A percentile compares a stretch with the other conserved stretches of the same genome.
phyloP scores from a whole-genome alignment of 2,113 vertebrate species.

The Dendrocopos noguchii region DNA sequence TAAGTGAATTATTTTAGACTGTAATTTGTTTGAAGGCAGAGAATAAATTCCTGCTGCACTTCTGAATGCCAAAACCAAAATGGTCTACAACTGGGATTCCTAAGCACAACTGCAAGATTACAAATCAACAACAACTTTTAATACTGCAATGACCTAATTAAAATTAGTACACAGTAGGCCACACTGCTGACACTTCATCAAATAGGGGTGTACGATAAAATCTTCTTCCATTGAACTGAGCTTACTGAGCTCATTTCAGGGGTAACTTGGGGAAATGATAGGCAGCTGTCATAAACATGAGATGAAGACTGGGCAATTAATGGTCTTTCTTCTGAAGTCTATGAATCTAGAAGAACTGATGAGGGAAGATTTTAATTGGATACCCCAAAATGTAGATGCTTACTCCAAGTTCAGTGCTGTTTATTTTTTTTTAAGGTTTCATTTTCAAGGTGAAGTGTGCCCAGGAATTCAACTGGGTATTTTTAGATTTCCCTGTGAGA shows the following conservation, averaged over 20 bases:
- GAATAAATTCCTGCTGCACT: constrained; percentile 4
- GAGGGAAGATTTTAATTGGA: background rate
- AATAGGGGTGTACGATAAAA: background rate
- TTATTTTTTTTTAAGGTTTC: background rate
- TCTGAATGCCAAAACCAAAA: background rate
- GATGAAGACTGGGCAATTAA: background rate
- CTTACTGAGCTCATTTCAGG: background rate
- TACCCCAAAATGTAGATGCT: background rate
- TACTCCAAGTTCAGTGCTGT: background rate
- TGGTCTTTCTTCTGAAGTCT: background rate
- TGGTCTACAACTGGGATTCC: background rate
- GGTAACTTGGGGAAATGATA: background rate
- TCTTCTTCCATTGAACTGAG: background rate
- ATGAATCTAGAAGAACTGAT: background rate
- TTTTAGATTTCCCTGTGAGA: background rate
- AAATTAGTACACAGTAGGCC: background rate
- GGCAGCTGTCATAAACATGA: background rate
- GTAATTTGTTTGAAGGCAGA: background rate
- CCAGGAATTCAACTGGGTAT: background rate
- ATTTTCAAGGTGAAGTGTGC: background rate
- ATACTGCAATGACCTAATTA: background rate
- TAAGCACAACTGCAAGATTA: background rate
- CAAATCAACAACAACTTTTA: background rate
- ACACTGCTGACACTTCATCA: background rate
- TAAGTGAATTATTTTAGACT: background rate